These are phyloP conservation scores for Podarcis siculus DNA, from an alignment of 2,797 vertebrate species.

Conservation along the genomic window DNA sequence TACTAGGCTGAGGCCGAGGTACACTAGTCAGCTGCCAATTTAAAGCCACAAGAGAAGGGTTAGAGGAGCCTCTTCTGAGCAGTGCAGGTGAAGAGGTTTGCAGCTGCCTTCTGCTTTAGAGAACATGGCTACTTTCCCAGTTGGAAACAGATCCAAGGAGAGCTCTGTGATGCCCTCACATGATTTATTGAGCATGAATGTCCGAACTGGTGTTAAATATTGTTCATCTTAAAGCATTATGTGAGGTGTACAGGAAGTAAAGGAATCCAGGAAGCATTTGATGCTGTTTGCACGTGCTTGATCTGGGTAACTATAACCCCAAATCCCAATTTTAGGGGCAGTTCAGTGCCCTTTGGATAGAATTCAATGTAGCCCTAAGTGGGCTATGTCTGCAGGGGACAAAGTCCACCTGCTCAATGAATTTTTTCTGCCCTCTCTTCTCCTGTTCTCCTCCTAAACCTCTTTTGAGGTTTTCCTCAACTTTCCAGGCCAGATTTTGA, in stretches of 20 bases:
- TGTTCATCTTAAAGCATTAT: neutral
- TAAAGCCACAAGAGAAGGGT: neutral
- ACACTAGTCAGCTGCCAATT: neutral
- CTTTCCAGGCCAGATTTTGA: no score
- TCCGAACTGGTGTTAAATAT: neutral
- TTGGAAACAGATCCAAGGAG: neutral
- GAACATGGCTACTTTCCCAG: neutral
- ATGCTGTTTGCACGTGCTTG: neutral
- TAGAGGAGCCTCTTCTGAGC: neutral
- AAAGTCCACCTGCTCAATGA: no score
- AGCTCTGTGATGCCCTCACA: neutral
- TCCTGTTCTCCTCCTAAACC: no score
- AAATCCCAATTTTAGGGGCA: neutral
- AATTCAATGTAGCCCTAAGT: no score
- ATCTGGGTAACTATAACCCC: no score
- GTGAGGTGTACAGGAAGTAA: neutral
- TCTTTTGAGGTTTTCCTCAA: no score
- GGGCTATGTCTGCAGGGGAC: no score
- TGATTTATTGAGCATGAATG: neutral
- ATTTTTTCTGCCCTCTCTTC: no score
- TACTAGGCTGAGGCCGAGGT: neutral
- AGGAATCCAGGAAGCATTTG: neutral
- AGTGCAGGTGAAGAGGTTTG: neutral
- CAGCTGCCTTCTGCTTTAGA: neutral
- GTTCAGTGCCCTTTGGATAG: neutral